Conservation (phyloP, 2,888 invertebrate genomes). For the Mantis religiosa region DNA sequence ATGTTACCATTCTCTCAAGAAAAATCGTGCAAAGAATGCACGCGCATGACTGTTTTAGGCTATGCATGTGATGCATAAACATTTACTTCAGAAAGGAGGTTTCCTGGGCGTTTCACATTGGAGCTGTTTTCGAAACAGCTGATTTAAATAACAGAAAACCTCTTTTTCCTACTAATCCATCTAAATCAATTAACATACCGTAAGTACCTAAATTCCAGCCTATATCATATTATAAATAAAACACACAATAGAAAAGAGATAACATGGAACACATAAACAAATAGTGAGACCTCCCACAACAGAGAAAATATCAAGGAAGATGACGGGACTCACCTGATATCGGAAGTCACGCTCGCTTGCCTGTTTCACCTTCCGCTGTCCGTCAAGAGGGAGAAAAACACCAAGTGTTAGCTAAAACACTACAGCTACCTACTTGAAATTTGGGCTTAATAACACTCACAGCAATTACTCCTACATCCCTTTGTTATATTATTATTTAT, state of each 20-base stretch:
- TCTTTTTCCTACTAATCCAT: no score
- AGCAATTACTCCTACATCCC: background rate
- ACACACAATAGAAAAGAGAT: background rate
- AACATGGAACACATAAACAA: background rate
- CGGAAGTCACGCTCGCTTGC: conserved; percentile 89
- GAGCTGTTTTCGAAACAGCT: no score
- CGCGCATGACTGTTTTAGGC: no score
- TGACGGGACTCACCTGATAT: conserved; percentile 67
- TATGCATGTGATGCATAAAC: no score
- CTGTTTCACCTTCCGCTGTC: conserved; percentile 88
- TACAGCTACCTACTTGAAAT: background rate
- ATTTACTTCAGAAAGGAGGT: no score
- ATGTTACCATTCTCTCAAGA: no score
- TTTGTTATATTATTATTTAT: background rate
- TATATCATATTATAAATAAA: no score
- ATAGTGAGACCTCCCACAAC: background rate
- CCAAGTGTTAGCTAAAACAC: conserved; percentile 20
- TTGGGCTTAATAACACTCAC: background rate
- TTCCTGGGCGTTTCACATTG: no score
- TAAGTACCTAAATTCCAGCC: no score
- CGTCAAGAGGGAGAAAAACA: conserved; percentile 19
- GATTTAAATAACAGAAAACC: no score
- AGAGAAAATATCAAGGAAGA: background rate
- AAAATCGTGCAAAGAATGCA: no score
- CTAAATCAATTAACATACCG: no score